Evolutionary conservation across 1,140 invertebrate genomes (phyloP).

Genomic region (Paracyclopina nana): DNA sequence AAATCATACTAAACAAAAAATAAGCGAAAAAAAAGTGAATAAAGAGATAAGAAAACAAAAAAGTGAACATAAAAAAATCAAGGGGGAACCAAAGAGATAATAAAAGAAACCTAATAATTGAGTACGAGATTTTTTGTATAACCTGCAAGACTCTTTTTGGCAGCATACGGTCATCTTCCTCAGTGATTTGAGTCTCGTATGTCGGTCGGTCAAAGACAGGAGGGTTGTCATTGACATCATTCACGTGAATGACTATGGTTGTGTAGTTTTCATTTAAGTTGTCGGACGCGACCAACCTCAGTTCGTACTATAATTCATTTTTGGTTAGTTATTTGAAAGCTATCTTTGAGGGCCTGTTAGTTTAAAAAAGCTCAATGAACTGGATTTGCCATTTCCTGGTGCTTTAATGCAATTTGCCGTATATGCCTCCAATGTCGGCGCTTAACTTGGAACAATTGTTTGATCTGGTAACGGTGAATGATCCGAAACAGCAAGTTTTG

Average conservation of each 20-base stretch:
- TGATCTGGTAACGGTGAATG: not conserved
- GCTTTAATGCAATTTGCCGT: too few species aligned
- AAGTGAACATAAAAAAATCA: constrained; percentile 18
- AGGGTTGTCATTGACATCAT: constrained; percentile 74
- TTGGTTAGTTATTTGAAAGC: constrained; percentile 19
- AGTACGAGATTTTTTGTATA: constrained; percentile 1
- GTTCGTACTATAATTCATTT: too few species aligned
- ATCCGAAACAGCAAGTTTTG: not conserved
- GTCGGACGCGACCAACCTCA: constrained; percentile 75
- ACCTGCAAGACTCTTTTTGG: constrained; percentile 83
- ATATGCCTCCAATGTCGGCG: not conserved
- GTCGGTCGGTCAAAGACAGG: constrained; percentile 77
- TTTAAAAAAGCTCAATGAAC: too few species aligned
- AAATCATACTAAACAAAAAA: constrained; percentile 46
- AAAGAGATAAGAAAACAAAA: constrained; percentile 18
- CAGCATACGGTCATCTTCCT: constrained; percentile 80
- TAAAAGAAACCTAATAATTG: constrained; percentile 12
- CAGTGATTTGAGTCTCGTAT: constrained; percentile 82
- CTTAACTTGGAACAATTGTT: not conserved
- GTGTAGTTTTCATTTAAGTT: constrained; percentile 91
- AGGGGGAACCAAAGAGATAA: constrained; percentile 16
- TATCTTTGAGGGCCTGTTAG: too few species aligned
- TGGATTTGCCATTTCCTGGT: too few species aligned
- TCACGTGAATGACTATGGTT: constrained; percentile 81
- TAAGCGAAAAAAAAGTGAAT: constrained; percentile 20